A percentile compares a stretch with the other conserved stretches of the same genome.
Evolutionary conservation across 2,113 vertebrate genomes (phyloP).

Genomic region (Eolophus roseicapilla): DNA sequence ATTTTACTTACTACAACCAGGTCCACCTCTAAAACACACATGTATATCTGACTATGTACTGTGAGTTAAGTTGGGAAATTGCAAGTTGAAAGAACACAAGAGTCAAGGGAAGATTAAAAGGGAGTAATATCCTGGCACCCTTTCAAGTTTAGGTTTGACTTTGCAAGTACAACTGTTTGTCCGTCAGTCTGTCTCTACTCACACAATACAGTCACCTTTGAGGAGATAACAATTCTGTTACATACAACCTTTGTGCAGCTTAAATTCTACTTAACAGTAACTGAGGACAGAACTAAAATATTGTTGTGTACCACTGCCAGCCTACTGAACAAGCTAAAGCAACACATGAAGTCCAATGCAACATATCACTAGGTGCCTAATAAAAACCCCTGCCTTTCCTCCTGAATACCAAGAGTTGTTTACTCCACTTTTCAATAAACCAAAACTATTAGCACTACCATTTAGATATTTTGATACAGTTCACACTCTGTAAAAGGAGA

Average conservation of each 20-base stretch:
- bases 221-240: neutral
- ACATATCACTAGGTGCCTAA: neutral
- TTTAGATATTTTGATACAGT: neutral
- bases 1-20: neutral
- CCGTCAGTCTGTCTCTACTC: neutral
- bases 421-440: neutral
- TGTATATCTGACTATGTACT: neutral
- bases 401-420: neutral
- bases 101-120: neutral
- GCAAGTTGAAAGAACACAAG: neutral
- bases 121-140: neutral
- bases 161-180: neutral
- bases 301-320: accelerated
- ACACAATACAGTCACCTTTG: neutral
- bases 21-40: neutral
- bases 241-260: neutral
- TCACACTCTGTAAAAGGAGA: neutral
- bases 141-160: neutral
- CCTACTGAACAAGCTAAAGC: neutral
- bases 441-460: neutral
- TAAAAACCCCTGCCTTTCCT: accelerated
- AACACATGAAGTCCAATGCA: neutral
- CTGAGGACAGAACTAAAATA: neutral
- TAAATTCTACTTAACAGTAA: neutral
- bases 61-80: neutral